Evolutionary conservation across 2,797 vertebrate species (phyloP).

Genomic region (Acomys russatus): DNA sequence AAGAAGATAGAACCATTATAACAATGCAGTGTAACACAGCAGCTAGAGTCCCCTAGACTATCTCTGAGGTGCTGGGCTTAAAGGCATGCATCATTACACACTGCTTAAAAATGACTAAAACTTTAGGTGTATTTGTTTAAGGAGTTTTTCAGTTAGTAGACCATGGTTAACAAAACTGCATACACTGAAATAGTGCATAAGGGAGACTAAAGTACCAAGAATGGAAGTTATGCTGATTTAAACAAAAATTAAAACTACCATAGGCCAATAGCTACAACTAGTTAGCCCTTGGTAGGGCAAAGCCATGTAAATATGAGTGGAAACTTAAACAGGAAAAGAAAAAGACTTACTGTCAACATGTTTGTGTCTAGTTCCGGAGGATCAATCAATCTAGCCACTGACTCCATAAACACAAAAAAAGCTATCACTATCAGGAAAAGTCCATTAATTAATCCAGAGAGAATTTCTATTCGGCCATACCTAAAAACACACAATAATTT

Average conservation of each 20-base stretch:
- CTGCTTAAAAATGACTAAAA: neutral
- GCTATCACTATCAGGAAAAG: constrained; percentile 99
- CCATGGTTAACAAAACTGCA: neutral
- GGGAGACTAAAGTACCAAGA: neutral
- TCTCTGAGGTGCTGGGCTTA: neutral
- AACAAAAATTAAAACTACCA: neutral
- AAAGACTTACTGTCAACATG: constrained; percentile 96
- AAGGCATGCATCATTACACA: neutral
- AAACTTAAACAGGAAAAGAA: constrained; percentile 69
- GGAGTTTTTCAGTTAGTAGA: neutral
- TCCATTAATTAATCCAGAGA: constrained; percentile 99
- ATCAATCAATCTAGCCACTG: constrained; percentile 96
- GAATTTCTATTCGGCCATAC: constrained; percentile 98
- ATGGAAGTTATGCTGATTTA: neutral
- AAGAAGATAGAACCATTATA: neutral
- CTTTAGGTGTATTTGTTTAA: neutral
- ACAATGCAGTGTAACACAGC: neutral
- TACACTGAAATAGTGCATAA: neutral
- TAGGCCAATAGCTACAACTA: neutral
- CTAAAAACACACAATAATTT: constrained; percentile 87
- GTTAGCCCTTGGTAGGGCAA: constrained; percentile 21
- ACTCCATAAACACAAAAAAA: constrained; percentile 98
- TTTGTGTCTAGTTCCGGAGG: constrained; percentile 99
- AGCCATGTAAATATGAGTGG: neutral
- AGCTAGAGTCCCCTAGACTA: neutral